These are phyloP conservation scores for Limosa lapponica DNA, from an alignment of 2,797 vertebrate species.

Conservation along the genomic window DNA sequence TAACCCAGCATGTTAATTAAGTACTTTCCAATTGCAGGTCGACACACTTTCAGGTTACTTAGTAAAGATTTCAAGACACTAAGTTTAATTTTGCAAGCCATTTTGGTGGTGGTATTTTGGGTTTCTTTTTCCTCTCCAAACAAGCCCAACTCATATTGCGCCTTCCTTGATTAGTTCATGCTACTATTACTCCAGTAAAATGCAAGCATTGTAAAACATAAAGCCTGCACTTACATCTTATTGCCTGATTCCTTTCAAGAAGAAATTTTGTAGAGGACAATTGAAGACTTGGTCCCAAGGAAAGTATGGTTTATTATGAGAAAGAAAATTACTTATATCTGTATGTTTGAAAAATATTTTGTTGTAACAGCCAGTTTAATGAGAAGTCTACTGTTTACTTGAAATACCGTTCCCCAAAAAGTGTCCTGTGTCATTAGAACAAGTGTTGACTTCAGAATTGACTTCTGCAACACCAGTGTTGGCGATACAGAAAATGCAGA, in stretches of 20 bases:
- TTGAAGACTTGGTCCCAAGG: background rate
- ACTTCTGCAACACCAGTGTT: background rate
- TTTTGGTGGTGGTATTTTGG: background rate
- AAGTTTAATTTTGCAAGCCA: background rate
- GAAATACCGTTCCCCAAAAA: background rate
- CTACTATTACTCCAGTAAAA: background rate
- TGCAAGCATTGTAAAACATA: background rate
- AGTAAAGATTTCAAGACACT: background rate
- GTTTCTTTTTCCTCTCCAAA: background rate
- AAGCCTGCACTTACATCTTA: background rate
- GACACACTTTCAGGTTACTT: fast-evolving
- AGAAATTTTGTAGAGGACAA: fast-evolving
- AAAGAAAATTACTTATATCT: background rate
- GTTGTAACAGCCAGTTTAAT: background rate
- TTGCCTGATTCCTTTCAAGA: background rate
- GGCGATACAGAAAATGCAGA: background rate
- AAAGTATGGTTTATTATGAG: background rate
- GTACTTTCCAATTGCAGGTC: background rate
- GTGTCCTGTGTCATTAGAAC: background rate
- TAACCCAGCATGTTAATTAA: background rate
- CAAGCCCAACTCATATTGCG: fast-evolving
- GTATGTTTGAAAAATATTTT: background rate
- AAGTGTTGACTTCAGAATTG: background rate
- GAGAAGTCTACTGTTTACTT: background rate
- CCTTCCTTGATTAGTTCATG: background rate